A percentile compares a stretch with the other conserved stretches of the same genome.
Evolutionary conservation across 2,113 vertebrate species (phyloP).

Genomic region (Odobenus rosmarus): DNA sequence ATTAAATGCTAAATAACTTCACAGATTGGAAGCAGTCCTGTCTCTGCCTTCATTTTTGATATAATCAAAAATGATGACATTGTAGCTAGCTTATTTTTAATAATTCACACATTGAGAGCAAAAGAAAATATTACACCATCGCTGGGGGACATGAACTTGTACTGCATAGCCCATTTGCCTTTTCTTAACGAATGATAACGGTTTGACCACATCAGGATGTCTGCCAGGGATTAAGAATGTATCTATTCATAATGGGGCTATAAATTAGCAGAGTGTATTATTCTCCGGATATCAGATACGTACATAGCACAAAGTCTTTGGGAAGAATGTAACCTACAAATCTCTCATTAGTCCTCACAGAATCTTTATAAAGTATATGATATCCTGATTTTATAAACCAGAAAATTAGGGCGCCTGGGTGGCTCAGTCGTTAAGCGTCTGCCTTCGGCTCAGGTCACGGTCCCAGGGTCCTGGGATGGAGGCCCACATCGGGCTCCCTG

Average conservation of each 20-base stretch:
- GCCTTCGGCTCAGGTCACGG: too few relatives aligned
- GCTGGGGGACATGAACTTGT: slow-evolving; percentile 46
- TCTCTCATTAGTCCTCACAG: slow-evolving; percentile 41
- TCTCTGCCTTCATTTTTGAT: slow-evolving; percentile 76
- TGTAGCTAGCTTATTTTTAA: slow-evolving; percentile 78
- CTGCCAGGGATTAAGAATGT: slow-evolving; percentile 65
- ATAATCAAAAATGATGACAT: slow-evolving; percentile 73
- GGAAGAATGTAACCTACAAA: slow-evolving; percentile 10
- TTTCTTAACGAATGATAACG: slow-evolving; percentile 57
- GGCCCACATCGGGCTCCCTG: too few relatives aligned
- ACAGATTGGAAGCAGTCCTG: slow-evolving; percentile 71
- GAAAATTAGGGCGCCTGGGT: not conserved
- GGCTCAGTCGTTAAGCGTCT: too few relatives aligned
- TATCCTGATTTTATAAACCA: slow-evolving; percentile 30
- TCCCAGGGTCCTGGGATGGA: too few relatives aligned
- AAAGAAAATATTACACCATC: slow-evolving; percentile 65
- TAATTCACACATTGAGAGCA: slow-evolving; percentile 76
- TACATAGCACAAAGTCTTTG: not conserved
- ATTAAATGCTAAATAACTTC: slow-evolving; percentile 84
- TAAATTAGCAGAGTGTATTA: slow-evolving; percentile 66
- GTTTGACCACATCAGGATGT: slow-evolving; percentile 44
- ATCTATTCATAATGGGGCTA: slow-evolving; percentile 60
- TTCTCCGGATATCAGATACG: slow-evolving; percentile 53
- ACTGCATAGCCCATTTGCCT: slow-evolving; percentile 12
- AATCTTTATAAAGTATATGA: not conserved